phyloP scores from a whole-genome alignment of 2,888 invertebrate species.

The Hirtodrosophila cameraria region DNA sequence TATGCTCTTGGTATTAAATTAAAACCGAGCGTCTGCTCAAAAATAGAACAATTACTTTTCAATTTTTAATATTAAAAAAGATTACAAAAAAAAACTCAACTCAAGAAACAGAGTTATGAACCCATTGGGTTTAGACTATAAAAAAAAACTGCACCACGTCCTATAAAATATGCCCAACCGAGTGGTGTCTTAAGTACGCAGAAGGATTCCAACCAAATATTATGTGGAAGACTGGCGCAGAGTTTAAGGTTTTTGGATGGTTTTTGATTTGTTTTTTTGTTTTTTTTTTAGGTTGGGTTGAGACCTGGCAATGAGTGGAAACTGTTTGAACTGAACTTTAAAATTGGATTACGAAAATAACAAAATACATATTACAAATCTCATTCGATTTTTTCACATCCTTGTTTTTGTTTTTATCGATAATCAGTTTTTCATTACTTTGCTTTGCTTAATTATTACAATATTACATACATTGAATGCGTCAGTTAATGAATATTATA shows the following conservation, averaged over 20 bases:
- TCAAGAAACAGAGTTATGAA: constrained; percentile 80
- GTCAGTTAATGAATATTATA: constrained; percentile 29
- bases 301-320: constrained; percentile 26
- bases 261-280: too few species aligned
- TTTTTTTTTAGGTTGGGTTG: too few species aligned
- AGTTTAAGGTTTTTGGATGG: background rate
- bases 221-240: constrained; percentile 2
- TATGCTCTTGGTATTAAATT: constrained; percentile 23
- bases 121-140: constrained; percentile 84
- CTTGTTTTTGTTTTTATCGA: constrained; percentile 8
- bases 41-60: constrained; percentile 6
- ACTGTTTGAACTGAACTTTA: constrained; percentile 12
- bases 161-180: constrained; percentile 24
- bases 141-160: constrained; percentile 56
- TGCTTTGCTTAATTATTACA: constrained; percentile 49
- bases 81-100: constrained; percentile 59
- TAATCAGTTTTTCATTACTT: constrained; percentile 23
- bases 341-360: constrained; percentile 27
- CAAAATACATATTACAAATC: constrained; percentile 55
- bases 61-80: constrained; percentile 22
- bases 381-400: constrained; percentile 47
- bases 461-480: constrained; percentile 44
- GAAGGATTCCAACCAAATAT: constrained; percentile 25
- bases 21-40: constrained; percentile 6
- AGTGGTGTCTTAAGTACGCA: constrained; percentile 66